Percentiles rank a stretch among this genome's conserved stretches.
Conservation (phyloP, 2,797 vertebrate genomes). For the Eurystomus glaucurus region DNA sequence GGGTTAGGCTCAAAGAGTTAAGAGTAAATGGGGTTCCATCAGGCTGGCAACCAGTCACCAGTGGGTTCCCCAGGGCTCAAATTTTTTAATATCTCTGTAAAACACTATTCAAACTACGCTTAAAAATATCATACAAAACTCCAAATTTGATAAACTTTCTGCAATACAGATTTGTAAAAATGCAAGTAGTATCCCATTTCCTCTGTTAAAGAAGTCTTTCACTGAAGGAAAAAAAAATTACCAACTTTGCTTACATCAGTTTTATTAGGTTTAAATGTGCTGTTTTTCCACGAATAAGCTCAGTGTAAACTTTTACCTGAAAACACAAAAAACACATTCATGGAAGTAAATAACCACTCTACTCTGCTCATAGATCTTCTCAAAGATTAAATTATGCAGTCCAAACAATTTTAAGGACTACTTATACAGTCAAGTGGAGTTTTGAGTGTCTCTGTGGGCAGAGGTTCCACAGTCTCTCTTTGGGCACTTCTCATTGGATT, state of each 20-base stretch:
- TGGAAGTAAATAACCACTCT: background rate
- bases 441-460: background rate
- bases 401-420: constrained; percentile 31
- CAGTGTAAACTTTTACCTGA: background rate
- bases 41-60: background rate
- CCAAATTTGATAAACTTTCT: background rate
- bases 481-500: background rate
- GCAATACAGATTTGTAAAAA: background rate
- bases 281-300: background rate
- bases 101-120: background rate
- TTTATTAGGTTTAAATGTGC: background rate
- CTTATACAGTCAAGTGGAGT: background rate
- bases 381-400: background rate
- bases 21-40: background rate
- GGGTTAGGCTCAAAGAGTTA: background rate
- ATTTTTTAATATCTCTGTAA: background rate
- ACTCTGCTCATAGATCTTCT: background rate
- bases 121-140: background rate
- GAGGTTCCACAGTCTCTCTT: background rate
- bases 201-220: background rate
- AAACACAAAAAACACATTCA: constrained; percentile 14
- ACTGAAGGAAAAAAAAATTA: background rate
- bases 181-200: background rate
- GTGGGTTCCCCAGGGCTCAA: no score
- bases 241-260: background rate